These are phyloP conservation scores for Trachops cirrhosus DNA, from an alignment of 2,797 vertebrate genomes.

Conservation along the genomic window DNA sequence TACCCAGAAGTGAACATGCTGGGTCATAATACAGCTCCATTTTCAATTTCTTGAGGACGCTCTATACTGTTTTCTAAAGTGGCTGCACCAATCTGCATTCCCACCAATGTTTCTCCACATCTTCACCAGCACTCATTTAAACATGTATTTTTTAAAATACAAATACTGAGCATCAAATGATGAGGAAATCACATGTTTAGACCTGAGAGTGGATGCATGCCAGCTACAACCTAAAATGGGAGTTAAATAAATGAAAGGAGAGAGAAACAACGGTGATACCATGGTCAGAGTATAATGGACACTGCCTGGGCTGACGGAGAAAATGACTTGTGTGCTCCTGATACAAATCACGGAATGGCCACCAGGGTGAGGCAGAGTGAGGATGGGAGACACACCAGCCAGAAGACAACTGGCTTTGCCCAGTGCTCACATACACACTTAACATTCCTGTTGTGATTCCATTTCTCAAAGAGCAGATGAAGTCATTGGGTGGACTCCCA, in stretches of 20 bases:
- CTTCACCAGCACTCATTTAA: not conserved
- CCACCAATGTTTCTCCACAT: not conserved
- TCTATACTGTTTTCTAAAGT: not conserved
- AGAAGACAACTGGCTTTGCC: not conserved
- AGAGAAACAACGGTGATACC: not conserved
- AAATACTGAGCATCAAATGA: not conserved
- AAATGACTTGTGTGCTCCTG: not conserved
- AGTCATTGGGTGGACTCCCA: not conserved
- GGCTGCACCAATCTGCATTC: not conserved
- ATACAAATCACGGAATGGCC: not conserved
- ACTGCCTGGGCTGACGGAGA: not conserved
- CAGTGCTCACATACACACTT: not conserved
- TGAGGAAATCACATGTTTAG: not conserved
- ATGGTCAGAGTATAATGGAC: not conserved
- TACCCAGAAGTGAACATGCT: not conserved
- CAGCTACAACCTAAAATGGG: not conserved
- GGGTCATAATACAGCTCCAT: not conserved
- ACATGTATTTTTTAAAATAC: not conserved
- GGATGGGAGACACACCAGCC: not conserved
- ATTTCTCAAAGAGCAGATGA: not conserved
- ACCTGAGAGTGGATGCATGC: not conserved
- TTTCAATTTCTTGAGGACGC: not conserved
- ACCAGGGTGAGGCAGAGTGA: not conserved
- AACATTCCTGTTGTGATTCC: not conserved
- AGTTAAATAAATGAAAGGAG: not conserved